phyloP scores from a whole-genome alignment of 2,113 vertebrate genomes.

The Capreolus pygargus region DNA sequence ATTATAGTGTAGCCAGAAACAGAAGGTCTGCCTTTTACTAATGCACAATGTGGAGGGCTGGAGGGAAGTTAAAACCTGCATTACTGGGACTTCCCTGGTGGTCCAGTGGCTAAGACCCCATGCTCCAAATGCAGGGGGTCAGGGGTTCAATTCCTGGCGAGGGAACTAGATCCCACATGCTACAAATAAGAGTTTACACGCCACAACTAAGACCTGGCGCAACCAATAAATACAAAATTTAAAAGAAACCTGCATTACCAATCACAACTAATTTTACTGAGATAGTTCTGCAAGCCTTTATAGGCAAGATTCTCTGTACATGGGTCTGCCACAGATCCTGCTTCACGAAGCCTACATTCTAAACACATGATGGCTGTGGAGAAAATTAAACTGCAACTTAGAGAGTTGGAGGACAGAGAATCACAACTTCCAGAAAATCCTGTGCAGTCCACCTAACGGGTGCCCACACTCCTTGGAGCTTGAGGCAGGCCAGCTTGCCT shows the following conservation, averaged over 20 bases:
- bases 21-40: neutral
- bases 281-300: neutral
- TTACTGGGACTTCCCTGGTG: neutral
- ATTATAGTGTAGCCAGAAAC: neutral
- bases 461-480: too few relatives aligned
- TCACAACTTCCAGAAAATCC: neutral
- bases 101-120: neutral
- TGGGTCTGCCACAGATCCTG: neutral
- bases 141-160: neutral
- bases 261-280: neutral
- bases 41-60: neutral
- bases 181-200: neutral
- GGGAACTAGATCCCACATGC: neutral
- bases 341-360: neutral
- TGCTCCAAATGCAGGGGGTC: neutral
- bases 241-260: neutral
- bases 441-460: fast-evolving
- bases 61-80: neutral
- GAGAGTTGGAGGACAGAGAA: neutral
- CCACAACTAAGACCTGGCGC: neutral
- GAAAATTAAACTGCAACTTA: neutral
- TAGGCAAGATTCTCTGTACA: neutral
- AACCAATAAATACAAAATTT: neutral
- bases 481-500: neutral
- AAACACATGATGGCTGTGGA: neutral